Base-by-base conservation (phyloP, 37 sponge, comb jelly and placozoan species). In the Spongilla lacustris region DNA sequence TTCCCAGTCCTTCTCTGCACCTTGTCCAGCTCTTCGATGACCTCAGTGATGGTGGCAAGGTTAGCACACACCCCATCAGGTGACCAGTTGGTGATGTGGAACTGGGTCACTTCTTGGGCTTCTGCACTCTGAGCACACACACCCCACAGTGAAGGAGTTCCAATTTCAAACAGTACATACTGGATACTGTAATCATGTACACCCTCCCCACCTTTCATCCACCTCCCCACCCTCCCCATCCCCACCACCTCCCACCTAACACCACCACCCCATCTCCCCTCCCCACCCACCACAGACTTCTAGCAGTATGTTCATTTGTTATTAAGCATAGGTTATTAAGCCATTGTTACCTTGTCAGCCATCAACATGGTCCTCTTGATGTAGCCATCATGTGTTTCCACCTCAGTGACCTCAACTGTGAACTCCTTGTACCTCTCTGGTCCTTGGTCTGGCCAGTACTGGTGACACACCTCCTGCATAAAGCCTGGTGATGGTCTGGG, bases 401-500 rank as follows among this genome's bases (percentile, higher is more conserved):
- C 86, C 35, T 71, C 77, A 29, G 58, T 6, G 9, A 77, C 6
- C 67, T 86, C 73, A 8, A 91, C 83, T 33, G 31, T 58, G 70
- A 34, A 80, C 36, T 81, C 88, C 33, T 82, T 84, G 49, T 37
- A 84, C 75, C 81, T 30, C 21, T n/a, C 29, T 9, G 67, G 14
- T 5, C 88, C 95, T 71, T 5, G 27, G 0, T 75, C 74, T n/a
- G 93, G 88, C 96, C 96, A 95, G 88, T 95, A 95, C 73, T 84
- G 82, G 31, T 32, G 69, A 46, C 93, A 86, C 72, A 80, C 70
- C 66, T 93, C 84, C 90, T 93, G 71, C 21, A 79, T 23, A 25
- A 10, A 24, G 34, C 8, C 29, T 28, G 33, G 14, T 30, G 33
- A 31, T 74, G 31, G 74, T n/a, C 41, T 41, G 41, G 41, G 41